Base-by-base conservation (phyloP, 2,888 invertebrate genomes). In the Pollenia griseotomentosa region DNA sequence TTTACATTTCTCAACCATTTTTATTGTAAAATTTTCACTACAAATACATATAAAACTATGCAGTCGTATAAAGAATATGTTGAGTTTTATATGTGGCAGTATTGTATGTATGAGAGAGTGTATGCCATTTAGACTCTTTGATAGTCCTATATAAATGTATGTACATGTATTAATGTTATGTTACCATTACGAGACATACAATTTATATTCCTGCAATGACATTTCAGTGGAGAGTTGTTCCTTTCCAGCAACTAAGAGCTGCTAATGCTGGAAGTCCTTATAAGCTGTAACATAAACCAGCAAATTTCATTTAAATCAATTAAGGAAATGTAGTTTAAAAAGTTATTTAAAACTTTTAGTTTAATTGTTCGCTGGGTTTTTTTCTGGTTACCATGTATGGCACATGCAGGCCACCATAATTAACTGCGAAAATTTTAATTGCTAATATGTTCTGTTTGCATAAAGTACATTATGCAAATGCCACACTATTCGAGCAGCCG, bases 401-500 rank as follows among this genome's bases (percentile, higher is more conserved):
- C 19, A 44, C 53, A 65, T 59, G 46, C 57, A 59, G 74, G 78
- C 90, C 91, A 90, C 90, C 93, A 92, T 93, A 93, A 92, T 92
- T 92, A 92, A 93, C 92, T 93, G 91, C 91, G 92, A 92, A 92
- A 92, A 93, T 92, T 92, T 92, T 92, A 92, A 93, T 92, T 92
- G 92, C 92, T 92, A 92, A 92, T 93, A 93, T 93, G 90, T 92
- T 90, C 89, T 90, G 91, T 90, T 91, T 84, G 81, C 78, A 87
- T 84, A 82, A 83, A 84, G 59, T 78, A 71, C 46, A 74, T 84
- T 78, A 84, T 81, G 81, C 78, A 87, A 87, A 87, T 81, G 84
- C 74, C 78, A 84, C 84, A 87, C 81, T 78, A 87, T 82, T 70
- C 51, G 51, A 84, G 77, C 59, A 53, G 65, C 16, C 71, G 75